phyloP scores from a whole-genome alignment of 1,140 invertebrate genomes.

The Platyscapa corneri region DNA sequence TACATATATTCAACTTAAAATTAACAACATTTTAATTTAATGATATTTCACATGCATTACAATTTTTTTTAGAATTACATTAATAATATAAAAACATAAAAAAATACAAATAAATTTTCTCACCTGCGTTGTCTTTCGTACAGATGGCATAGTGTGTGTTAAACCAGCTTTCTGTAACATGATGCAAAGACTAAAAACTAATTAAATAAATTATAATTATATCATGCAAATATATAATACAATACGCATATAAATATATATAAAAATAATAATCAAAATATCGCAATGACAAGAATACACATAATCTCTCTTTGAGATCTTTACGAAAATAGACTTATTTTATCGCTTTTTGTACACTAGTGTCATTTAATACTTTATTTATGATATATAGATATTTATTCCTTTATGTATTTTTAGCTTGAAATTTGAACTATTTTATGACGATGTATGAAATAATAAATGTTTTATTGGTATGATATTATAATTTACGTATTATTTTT shows the following conservation, averaged over 20 bases:
- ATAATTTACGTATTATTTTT: neutral
- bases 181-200: conserved; percentile 61
- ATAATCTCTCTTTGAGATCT: conserved; percentile 10
- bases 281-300: neutral
- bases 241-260: conserved; percentile 35
- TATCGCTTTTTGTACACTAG: neutral
- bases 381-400: neutral
- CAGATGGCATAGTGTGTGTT: conserved; percentile 63
- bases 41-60: neutral
- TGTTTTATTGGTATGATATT: neutral
- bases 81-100: neutral
- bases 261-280: neutral
- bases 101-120: conserved; percentile 56
- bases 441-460: neutral
- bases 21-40: neutral
- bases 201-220: conserved; percentile 35
- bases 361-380: conserved; percentile 12
- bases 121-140: conserved; percentile 70
- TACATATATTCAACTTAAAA: conserved; percentile 1
- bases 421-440: conserved; percentile 11
- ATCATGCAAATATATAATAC: conserved; percentile 55
- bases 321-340: neutral
- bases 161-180: conserved; percentile 67
- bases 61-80: neutral
- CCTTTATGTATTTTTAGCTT: neutral